phyloP scores from a whole-genome alignment of 2,888 invertebrate species.

The Latrodectus hesperus region DNA sequence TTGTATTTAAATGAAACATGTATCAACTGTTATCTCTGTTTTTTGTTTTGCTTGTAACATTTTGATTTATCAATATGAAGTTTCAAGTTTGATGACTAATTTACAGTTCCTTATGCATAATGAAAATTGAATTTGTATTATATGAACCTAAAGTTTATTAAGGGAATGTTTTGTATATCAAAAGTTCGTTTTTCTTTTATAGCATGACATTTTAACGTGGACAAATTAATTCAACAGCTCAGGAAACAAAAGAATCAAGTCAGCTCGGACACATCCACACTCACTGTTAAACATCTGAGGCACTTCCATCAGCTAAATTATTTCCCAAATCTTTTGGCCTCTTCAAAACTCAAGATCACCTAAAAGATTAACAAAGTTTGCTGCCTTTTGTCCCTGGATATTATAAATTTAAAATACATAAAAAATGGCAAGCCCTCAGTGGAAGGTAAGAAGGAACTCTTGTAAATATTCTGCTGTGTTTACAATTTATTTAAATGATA shows the following conservation, averaged over 20 bases:
- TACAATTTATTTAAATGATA: not conserved
- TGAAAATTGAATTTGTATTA: too few relatives aligned
- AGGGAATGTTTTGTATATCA: not conserved
- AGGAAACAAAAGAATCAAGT: conserved; percentile 63
- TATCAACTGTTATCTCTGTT: too few relatives aligned
- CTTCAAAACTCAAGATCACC: conserved; percentile 55
- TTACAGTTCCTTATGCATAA: too few relatives aligned
- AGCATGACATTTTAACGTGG: conserved; percentile 68
- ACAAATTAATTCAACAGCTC: conserved; percentile 66
- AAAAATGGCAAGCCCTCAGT: conserved; percentile 76
- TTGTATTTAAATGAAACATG: too few relatives aligned
- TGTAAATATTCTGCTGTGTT: not conserved
- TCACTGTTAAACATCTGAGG: conserved; percentile 72
- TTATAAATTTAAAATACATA: conserved; percentile 69
- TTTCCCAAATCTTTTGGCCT: conserved; percentile 48
- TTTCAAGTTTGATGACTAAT: too few relatives aligned
- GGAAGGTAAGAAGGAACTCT: conserved; percentile 74
- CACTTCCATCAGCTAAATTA: conserved; percentile 68
- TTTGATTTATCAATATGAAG: too few relatives aligned
- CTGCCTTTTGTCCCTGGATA: conserved; percentile 51
- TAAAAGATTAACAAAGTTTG: conserved; percentile 51
- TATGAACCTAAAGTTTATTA: too few relatives aligned
- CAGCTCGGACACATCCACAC: conserved; percentile 70
- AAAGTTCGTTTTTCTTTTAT: conserved; percentile 11
- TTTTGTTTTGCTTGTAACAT: too few relatives aligned